Conservation (phyloP, 2,113 vertebrate species). For the Corydoras sp. region DNA sequence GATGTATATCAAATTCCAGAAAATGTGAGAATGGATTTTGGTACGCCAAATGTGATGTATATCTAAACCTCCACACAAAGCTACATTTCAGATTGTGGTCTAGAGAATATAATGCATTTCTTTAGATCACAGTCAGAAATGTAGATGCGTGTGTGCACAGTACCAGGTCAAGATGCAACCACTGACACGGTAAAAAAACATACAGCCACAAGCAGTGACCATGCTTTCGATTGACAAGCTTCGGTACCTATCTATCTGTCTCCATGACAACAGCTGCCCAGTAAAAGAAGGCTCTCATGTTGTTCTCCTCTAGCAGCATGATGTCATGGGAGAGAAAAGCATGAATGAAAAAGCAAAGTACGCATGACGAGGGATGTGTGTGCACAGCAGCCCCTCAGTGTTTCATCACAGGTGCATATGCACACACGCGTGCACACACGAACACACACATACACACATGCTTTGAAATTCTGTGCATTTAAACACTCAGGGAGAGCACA, state of each 20-base stretch:
- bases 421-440: too few species aligned
- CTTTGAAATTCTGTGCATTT: not conserved
- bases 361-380: constrained; percentile 31
- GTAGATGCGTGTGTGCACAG: too few species aligned
- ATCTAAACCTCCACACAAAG: too few species aligned
- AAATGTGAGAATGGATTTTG: too few species aligned
- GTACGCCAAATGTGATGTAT: too few species aligned
- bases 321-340: constrained; percentile 41
- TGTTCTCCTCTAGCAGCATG: constrained; percentile 24
- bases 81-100: too few species aligned
- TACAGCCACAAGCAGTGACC: constrained; percentile 20
- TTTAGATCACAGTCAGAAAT: too few species aligned
- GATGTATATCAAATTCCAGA: too few species aligned
- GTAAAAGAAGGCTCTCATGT: constrained; percentile 25
- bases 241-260: constrained; percentile 42
- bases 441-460: not conserved
- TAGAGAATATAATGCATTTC: too few species aligned
- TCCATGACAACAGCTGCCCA: constrained; percentile 42
- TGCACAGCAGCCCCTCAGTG: constrained; percentile 8
- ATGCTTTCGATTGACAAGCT: constrained; percentile 37
- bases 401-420: constrained; percentile 3
- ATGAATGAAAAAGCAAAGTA: constrained; percentile 37
- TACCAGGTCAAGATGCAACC: not conserved
- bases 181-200: not conserved
- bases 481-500: not conserved